A percentile compares a stretch with the other conserved stretches of the same genome.
phyloP scores from a whole-genome alignment of 2,888 invertebrate genomes.

The Taphrorychus bicolor region DNA sequence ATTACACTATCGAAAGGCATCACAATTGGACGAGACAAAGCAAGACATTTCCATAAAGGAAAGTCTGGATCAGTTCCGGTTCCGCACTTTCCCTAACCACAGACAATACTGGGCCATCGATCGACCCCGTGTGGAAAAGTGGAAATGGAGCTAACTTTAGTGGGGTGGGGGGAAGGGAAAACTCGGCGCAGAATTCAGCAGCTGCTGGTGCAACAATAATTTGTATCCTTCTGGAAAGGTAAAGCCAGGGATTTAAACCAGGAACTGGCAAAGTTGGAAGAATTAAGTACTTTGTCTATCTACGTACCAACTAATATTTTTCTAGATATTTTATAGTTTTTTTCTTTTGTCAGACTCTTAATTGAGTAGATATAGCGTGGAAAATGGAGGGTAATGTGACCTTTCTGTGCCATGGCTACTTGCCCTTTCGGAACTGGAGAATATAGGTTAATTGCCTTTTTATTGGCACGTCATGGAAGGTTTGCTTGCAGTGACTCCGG shows the following conservation, averaged over 20 bases:
- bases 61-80: slow-evolving; percentile 20
- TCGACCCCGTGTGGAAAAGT: slow-evolving; percentile 26
- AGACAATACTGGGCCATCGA: slow-evolving; percentile 52
- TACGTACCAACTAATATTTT: too few relatives aligned
- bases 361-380: too few relatives aligned
- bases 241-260: background rate
- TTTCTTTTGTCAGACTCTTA: too few relatives aligned
- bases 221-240: background rate
- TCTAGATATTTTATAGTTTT: too few relatives aligned
- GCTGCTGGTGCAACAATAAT: slow-evolving; percentile 12
- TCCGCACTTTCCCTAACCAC: slow-evolving; percentile 53
- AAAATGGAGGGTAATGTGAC: slow-evolving; percentile 9
- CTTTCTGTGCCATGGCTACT: slow-evolving; percentile 18
- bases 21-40: background rate
- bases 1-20: too few relatives aligned
- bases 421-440: slow-evolving; percentile 18
- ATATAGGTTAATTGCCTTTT: slow-evolving; percentile 27
- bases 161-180: slow-evolving; percentile 5
- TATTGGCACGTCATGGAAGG: background rate
- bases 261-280: background rate
- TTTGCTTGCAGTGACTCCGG: background rate
- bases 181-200: slow-evolving; percentile 16
- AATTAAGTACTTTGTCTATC: too few relatives aligned
- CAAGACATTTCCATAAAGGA: background rate
- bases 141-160: slow-evolving; percentile 26